These are phyloP conservation scores for Acromyrmex echinatior DNA, from an alignment of 1,140 invertebrate genomes.

Conservation along the genomic window DNA sequence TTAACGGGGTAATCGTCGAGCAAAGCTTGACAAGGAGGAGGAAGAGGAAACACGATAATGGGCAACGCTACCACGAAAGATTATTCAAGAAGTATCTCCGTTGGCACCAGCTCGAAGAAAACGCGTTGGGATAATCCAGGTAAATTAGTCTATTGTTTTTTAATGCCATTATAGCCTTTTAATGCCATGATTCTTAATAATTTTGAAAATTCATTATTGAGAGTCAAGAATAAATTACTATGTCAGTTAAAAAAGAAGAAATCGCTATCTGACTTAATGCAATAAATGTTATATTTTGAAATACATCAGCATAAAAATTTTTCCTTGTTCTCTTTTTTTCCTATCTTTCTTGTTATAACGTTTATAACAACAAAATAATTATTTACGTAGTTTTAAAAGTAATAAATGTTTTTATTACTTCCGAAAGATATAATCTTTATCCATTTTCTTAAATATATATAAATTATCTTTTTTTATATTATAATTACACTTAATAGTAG, in stretches of 20 bases:
- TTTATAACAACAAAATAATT: too few relatives aligned
- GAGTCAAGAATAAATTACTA: neutral
- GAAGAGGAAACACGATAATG: constrained; percentile 74
- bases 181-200: neutral
- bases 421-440: neutral
- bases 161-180: too few relatives aligned
- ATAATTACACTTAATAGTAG: neutral
- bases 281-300: too few relatives aligned
- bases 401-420: neutral
- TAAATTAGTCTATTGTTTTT: constrained; percentile 69
- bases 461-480: neutral
- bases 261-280: too few relatives aligned
- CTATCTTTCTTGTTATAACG: too few relatives aligned
- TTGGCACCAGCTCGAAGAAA: constrained; percentile 75
- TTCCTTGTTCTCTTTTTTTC: too few relatives aligned
- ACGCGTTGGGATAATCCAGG: constrained; percentile 84
- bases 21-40: constrained; percentile 61
- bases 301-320: too few relatives aligned
- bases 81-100: constrained; percentile 72
- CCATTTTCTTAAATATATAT: neutral
- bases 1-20: constrained; percentile 60
- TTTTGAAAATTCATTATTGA: neutral
- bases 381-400: neutral
- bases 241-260: too few relatives aligned
- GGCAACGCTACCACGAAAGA: constrained; percentile 84